These are phyloP conservation scores for Etheostoma spectabile DNA, from an alignment of 2,113 vertebrate species.

Conservation along the genomic window DNA sequence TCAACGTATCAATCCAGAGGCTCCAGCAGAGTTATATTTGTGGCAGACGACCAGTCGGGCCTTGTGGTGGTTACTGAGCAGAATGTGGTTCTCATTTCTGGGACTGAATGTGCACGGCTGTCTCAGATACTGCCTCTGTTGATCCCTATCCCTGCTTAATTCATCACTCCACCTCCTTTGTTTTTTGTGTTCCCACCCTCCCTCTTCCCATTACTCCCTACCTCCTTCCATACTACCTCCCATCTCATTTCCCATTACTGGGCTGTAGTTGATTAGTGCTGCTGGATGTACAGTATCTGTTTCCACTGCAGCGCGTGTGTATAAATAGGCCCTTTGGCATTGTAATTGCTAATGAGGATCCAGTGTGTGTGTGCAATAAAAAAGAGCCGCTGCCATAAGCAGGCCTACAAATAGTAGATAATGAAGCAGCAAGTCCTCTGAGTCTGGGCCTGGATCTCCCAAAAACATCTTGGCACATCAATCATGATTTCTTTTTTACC, in stretches of 20 bases:
- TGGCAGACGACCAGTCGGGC: slow-evolving; percentile 3
- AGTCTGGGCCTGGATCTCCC: neutral
- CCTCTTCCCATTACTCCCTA: neutral
- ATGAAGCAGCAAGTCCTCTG: slow-evolving; percentile 35
- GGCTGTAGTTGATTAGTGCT: slow-evolving; percentile 60
- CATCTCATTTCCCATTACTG: slow-evolving; percentile 29
- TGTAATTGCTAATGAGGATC: slow-evolving; percentile 65
- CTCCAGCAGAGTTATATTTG: neutral
- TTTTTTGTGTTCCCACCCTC: neutral
- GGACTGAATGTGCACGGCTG: slow-evolving; percentile 32
- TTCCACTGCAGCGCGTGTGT: slow-evolving; percentile 52
- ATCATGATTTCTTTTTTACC: slow-evolving; percentile 7
- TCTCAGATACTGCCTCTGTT: slow-evolving; percentile 23
- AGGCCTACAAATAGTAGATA: slow-evolving; percentile 19
- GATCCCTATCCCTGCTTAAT: neutral
- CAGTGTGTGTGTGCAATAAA: slow-evolving; percentile 23
- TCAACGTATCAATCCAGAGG: slow-evolving; percentile 17
- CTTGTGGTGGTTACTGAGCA: slow-evolving; percentile 1
- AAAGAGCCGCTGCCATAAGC: slow-evolving; percentile 39
- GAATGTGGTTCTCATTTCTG: slow-evolving; percentile 57
- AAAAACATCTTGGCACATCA: slow-evolving; percentile 9
- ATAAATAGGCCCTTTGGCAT: slow-evolving; percentile 54
- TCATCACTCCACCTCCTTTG: neutral
- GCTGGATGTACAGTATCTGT: slow-evolving; percentile 45
- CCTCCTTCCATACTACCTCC: slow-evolving; percentile 15